phyloP scores from a whole-genome alignment of 2,113 vertebrate genomes.

The Illadopsis cleaveri region DNA sequence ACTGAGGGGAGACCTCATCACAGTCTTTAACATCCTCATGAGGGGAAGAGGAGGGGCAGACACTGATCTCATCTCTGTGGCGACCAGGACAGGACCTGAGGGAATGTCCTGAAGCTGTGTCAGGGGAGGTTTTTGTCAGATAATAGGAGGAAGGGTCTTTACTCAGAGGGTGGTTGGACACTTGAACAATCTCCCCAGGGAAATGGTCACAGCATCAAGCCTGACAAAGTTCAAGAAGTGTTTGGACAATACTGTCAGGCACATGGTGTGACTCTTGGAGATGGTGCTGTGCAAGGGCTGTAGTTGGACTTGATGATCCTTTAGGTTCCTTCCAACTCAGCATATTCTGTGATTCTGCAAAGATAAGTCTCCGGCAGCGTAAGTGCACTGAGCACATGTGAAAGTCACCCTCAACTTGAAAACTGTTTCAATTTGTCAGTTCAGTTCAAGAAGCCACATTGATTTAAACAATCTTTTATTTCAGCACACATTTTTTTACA shows the following conservation, averaged over 20 bases:
- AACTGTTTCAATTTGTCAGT: background rate
- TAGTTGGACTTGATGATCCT: background rate
- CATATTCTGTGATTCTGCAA: background rate
- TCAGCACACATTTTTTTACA: background rate
- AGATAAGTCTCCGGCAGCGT: background rate
- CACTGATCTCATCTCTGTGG: background rate
- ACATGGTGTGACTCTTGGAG: background rate
- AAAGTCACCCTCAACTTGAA: background rate
- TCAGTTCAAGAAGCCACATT: background rate
- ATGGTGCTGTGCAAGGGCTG: background rate
- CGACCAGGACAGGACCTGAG: fast-evolving
- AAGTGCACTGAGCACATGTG: background rate
- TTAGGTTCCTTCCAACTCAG: background rate
- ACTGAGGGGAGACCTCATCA: background rate
- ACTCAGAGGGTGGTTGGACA: fast-evolving
- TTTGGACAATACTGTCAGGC: background rate
- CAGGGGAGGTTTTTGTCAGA: background rate
- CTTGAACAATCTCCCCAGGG: background rate
- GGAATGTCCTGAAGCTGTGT: background rate
- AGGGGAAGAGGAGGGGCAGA: background rate
- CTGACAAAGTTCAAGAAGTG: background rate
- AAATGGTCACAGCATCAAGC: background rate
- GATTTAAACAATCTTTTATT: background rate
- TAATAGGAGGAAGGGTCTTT: background rate
- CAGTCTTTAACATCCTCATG: background rate